These are phyloP conservation scores for Poeciliopsis turneri DNA, from an alignment of 2,797 vertebrate species.

Conservation along the genomic window DNA sequence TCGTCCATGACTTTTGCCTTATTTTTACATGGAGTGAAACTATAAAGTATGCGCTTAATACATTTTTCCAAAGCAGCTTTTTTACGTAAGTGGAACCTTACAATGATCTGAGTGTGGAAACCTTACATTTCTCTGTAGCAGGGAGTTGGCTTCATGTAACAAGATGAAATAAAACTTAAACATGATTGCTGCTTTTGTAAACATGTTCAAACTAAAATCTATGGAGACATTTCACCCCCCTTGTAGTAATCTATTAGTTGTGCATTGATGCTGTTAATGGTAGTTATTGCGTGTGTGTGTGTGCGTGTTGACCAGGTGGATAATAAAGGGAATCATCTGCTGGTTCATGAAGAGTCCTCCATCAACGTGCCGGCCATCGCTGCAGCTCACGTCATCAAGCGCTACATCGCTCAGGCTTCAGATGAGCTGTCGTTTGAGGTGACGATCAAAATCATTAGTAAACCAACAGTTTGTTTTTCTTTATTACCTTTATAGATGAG, in stretches of 20 bases:
- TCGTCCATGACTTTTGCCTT: background rate
- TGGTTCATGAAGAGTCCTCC: slow-evolving; percentile 97
- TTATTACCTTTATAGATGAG: too few relatives aligned
- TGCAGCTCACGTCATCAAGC: slow-evolving; percentile 97
- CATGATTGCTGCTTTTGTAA: background rate
- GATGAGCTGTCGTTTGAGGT: slow-evolving; percentile 98
- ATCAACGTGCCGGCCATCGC: slow-evolving; percentile 98
- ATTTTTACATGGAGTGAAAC: background rate
- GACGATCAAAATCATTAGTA: background rate
- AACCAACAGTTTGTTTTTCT: background rate
- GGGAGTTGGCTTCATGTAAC: background rate
- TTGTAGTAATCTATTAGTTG: background rate
- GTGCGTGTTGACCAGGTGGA: slow-evolving; percentile 84
- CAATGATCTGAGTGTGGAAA: background rate
- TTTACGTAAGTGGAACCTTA: background rate
- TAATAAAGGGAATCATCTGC: slow-evolving; percentile 97
- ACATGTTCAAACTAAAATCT: background rate
- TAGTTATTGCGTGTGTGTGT: background rate
- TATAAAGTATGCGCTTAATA: background rate
- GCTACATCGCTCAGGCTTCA: slow-evolving; percentile 94
- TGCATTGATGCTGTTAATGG: background rate
- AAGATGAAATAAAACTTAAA: background rate
- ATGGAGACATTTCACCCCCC: background rate
- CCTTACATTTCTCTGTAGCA: background rate
- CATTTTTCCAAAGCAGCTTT: background rate